Percentiles rank a stretch among this genome's conserved stretches.
These are phyloP conservation scores for Aplysina aerophoba DNA, from an alignment of 37 sponge, comb jelly and placozoan genomes.

Conservation along the genomic window DNA sequence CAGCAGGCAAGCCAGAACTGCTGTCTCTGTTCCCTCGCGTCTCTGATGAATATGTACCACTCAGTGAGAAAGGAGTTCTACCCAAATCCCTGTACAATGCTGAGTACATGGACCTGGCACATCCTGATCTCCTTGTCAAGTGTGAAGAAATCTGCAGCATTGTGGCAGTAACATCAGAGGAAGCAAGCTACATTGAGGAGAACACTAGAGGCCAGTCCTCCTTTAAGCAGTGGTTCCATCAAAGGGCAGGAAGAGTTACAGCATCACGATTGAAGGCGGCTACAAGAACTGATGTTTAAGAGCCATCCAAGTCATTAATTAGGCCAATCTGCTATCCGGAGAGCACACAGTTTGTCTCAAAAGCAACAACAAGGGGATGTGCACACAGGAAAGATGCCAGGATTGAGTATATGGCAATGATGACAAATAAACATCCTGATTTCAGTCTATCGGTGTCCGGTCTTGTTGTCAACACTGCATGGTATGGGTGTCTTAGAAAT, in stretches of 20 bases:
- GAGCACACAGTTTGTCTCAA: not conserved
- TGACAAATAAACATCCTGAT: conserved; percentile 9
- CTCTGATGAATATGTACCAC: conserved; percentile 47
- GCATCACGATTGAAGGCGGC: conserved; percentile 60
- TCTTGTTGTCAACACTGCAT: conserved; percentile 30
- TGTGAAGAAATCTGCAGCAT: conserved; percentile 45
- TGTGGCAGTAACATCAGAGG: conserved; percentile 28
- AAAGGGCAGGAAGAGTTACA: conserved; percentile 62
- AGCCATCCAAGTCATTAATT: conserved; percentile 12
- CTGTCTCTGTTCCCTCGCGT: conserved; percentile 51
- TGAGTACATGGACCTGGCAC: not conserved
- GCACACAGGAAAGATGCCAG: conserved; percentile 4
- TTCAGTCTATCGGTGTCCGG: conserved; percentile 29
- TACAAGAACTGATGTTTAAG: not conserved
- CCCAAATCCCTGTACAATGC: too few species aligned
- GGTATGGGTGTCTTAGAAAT: conserved; percentile 63
- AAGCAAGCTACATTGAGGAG: conserved; percentile 49
- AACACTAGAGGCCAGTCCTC: conserved; percentile 43
- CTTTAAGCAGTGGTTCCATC: conserved; percentile 55
- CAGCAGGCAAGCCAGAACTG: conserved; percentile 44
- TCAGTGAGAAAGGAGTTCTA: conserved; percentile 27
- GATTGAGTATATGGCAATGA: not conserved
- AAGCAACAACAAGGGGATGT: not conserved
- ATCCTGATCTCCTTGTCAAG: conserved; percentile 40
- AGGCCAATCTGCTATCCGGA: conserved; percentile 27